Base-by-base conservation (phyloP, 2,797 vertebrate species). In the Channallabes apus region DNA sequence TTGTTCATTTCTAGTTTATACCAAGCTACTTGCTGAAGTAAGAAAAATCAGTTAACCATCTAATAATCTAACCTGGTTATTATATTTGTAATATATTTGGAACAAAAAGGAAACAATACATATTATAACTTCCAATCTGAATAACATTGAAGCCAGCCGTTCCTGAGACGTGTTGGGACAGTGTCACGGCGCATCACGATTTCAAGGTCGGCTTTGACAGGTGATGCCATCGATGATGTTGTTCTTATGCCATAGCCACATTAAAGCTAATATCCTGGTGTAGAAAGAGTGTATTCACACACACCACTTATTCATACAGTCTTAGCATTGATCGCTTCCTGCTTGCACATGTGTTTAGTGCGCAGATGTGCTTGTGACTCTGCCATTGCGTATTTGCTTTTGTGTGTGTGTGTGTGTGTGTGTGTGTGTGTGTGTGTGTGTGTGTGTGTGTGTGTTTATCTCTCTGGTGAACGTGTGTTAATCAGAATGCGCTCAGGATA, bases 381-480 rank as follows among this genome's bases (percentile, higher is more conserved):
- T 51, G 41, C 64, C 35, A 17, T n/a, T 62, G 38, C 58, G 54
- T 75, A 68, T 59, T 38, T n/a, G 82, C 22, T 9, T 64, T 76
- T 80, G 67, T 83, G 81, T 38, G 22, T 56, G 75, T 76, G 75
- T 59, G 72, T 82, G 59, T 75, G 82, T 83, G 6, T 71, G n/a
- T n/a, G 71, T 81, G 65, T 73, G 82, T 72, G 62, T 73, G 84
- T 41, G 64, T 24, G 14, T 64, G 14, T 64, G 81, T 79, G 67
- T 83, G 80, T 54, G 20, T 54, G 75, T 59, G 72, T 82, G 59
- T 75, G 82, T 83, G 6, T 71, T 11, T 51, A 51, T 78, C 68
- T 88, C 59, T 35, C 18, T 78, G 72, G 46, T 71, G 61, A 27
- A 38, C 35, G 80, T 29, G 58, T 80, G 68, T 85, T 84, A 29